These are phyloP conservation scores for Cardiocondyla obscurior DNA, from an alignment of 1,140 invertebrate species.

Conservation along the genomic window DNA sequence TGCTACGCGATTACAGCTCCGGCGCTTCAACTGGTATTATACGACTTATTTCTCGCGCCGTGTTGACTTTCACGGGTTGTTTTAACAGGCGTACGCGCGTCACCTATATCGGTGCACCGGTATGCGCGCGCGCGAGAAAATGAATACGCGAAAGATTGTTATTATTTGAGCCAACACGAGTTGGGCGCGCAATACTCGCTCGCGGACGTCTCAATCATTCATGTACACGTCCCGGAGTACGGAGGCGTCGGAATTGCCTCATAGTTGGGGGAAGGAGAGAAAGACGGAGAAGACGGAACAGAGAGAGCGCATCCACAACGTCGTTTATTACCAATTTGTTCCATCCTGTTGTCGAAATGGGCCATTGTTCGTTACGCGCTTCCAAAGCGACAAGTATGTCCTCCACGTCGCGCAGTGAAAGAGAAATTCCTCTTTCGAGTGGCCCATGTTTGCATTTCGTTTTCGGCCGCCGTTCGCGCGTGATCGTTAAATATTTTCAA, in stretches of 20 bases:
- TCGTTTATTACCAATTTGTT: slow-evolving; percentile 67
- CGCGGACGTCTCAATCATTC: slow-evolving; percentile 66
- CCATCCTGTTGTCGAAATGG: slow-evolving; percentile 67
- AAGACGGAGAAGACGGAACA: slow-evolving; percentile 24
- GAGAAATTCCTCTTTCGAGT: slow-evolving; percentile 43
- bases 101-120: neutral
- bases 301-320: slow-evolving; percentile 32
- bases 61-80: slow-evolving; percentile 4
- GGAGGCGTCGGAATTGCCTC: slow-evolving; percentile 59
- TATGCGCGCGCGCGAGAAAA: slow-evolving; percentile 48
- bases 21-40: slow-evolving; percentile 32
- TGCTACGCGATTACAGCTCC: slow-evolving; percentile 18
- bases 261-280: slow-evolving; percentile 35
- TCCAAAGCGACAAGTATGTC: slow-evolving; percentile 52
- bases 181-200: neutral
- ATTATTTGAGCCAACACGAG: slow-evolving; percentile 55
- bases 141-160: slow-evolving; percentile 59
- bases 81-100: slow-evolving; percentile 21
- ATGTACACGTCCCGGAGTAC: slow-evolving; percentile 29
- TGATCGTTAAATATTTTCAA: slow-evolving; percentile 39
- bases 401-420: slow-evolving; percentile 34
- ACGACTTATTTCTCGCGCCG: slow-evolving; percentile 51
- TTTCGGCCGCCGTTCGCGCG: slow-evolving; percentile 16
- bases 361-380: slow-evolving; percentile 59
- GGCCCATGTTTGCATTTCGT: slow-evolving; percentile 23